Base-by-base conservation (phyloP, 2,888 invertebrate genomes). In the Ophraella communa region DNA sequence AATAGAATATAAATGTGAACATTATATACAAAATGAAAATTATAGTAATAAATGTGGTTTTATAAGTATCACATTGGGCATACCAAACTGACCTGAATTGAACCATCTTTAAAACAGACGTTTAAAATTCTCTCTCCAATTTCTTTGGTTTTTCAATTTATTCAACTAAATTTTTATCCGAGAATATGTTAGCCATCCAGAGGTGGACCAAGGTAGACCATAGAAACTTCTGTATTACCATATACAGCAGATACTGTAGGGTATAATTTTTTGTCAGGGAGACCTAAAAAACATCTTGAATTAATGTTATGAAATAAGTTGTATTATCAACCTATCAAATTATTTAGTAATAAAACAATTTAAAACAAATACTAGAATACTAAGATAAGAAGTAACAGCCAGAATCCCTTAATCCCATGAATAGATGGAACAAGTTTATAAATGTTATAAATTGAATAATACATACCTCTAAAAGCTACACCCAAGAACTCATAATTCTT, bases 201-300 rank as follows among this genome's bases (percentile, higher is more conserved):
- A n/a, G 98, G 98, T 70, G 93, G 91, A 70, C 98, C 98, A 76
- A 97, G 85, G 83, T 99, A 99, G 45, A 98, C 95, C 97, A 99
- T 98, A 35, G 98, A 96, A 42, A 99, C 96, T 87, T 99, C 98
- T 52, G 98, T 98, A 81, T 99, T 98, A 66, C 98, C 98, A 85
- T 98, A 99, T 10, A 99, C 98, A 65, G 98, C 98, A 53, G 98
- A 97, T 57, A 98, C 94, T 66, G 98, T 94, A 66, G 98, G 98
- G 83, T 92, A 99, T 58, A 98, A 86, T 82, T 91, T 92, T 80
- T 94, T 95, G 79, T 93, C 93, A 61, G 98, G 97, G 81, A 98
- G 87, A 74, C 95, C 94, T 94, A 81, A 61, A 7, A 20, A 10
- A 60, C 14, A 4, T 14, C 24, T 24, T 14, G 17, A 11, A 10